Evolutionary conservation across 2,113 vertebrate species (phyloP).

Genomic region (Engraulis encrasicolus): DNA sequence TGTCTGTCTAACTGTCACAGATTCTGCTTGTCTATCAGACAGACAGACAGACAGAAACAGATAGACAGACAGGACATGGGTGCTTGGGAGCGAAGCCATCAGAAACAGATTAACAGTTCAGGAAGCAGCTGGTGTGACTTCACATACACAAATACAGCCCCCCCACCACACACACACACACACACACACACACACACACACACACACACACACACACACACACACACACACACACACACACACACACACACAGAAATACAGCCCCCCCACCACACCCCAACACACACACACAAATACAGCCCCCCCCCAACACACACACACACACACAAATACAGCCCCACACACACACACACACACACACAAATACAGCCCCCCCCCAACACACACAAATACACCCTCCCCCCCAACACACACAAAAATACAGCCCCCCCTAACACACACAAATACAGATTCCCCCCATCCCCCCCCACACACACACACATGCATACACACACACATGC

Average conservation of each 20-base stretch:
- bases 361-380: no score
- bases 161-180: not conserved
- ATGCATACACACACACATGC: not conserved
- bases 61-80: not conserved
- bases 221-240: not conserved
- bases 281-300: no score
- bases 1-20: not conserved
- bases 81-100: not conserved
- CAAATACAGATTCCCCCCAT: no score
- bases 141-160: no score
- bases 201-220: not conserved
- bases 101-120: not conserved
- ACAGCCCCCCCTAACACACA: no score
- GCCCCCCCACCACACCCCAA: no score
- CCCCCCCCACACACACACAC: not conserved
- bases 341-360: not conserved
- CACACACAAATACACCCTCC: not conserved
- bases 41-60: not conserved
- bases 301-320: not conserved
- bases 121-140: not conserved
- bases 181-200: not conserved
- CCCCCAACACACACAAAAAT: not conserved
- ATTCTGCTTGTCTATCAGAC: not conserved
- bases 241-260: not conserved
- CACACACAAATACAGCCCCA: not conserved